These are phyloP conservation scores for Paracanthobrama guichenoti DNA, from an alignment of 2,113 vertebrate genomes.

Conservation along the genomic window DNA sequence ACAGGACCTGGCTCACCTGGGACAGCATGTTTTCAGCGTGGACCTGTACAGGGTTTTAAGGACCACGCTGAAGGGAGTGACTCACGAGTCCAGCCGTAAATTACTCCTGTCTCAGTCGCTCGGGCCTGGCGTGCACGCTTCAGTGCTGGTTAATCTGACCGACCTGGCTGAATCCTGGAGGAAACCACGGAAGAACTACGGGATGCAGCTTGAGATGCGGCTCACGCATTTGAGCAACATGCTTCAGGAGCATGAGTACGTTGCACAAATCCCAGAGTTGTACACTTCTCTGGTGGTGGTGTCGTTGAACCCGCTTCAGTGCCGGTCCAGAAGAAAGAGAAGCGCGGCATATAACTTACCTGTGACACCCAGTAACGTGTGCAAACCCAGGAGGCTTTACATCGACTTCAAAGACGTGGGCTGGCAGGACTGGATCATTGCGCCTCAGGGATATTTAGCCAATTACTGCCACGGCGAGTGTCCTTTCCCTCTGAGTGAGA, in stretches of 20 bases:
- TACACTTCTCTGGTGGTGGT: conserved; percentile 80
- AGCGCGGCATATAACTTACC: conserved; percentile 64
- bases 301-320: conserved; percentile 79
- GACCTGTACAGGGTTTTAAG: conserved; percentile 71
- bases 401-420: conserved; percentile 92
- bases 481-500: conserved; percentile 82
- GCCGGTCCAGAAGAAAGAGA: conserved; percentile 69
- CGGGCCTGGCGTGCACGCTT: conserved; percentile 56
- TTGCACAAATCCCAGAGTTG: conserved; percentile 57
- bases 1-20: conserved; percentile 61
- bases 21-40: conserved; percentile 67
- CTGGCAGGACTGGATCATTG: conserved; percentile 97
- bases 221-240: conserved; percentile 1
- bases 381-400: conserved; percentile 85
- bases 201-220: conserved; percentile 77
- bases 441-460: conserved; percentile 90
- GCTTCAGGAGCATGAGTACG: conserved; percentile 12
- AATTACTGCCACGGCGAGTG: conserved; percentile 94
- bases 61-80: conserved; percentile 61
- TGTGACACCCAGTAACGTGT: conserved; percentile 70
- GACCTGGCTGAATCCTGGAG: conserved; percentile 68
- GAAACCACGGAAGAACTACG: conserved; percentile 62
- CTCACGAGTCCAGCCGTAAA: conserved; percentile 50
- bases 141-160: conserved; percentile 80
- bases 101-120: conserved; percentile 78